Base-by-base conservation (phyloP, 2,797 vertebrate species). In the Myoxocephalus aenaeus region DNA sequence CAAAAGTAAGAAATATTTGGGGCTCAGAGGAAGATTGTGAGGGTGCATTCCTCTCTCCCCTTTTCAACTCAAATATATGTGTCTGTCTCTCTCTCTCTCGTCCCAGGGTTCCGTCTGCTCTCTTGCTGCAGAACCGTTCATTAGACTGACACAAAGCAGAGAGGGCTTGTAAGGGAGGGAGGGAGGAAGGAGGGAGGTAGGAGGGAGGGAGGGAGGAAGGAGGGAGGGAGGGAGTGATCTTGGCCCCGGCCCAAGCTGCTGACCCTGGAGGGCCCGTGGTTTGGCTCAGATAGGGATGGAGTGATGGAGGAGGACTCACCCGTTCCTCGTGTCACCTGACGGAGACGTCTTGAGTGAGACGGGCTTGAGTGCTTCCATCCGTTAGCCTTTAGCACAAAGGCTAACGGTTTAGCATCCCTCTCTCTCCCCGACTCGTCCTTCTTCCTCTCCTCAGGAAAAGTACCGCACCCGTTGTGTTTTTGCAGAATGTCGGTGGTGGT, bases 91-190 rank as follows among this genome's bases (percentile, higher is more conserved):
- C 70, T 68, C 73, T 76, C 20, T 32, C 32, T 32, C 32, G 32
- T 29, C 29, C 29, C 29, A 29, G 29, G 70, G 65, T 79, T 86
- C 59, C 81, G 77, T 92, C 85, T 91, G 87, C 85, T 84, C 81
- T 76, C 66, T 81, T 73, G 61, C 69, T 11, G 17, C 38, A 42
- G 79, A 87, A 64, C 44, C 54, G 73, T 83, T 90, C 86, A 83
- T 92, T 84, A 89, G 77, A 61, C 80, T 89, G 92, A 93, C 82
- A 88, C 56, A 92, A 86, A 92, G 79, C 93, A 92, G 92, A 88
- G 82, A 79, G 75, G 56, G 53, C 54, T 57, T 25, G 5, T 11
- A 7, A 63, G 64, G 71, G 72, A 25, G 66, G 65, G 78, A 80
- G 59, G 50, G 64, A 75, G n/a, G 7, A 51, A 69, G 34, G 79